These are phyloP conservation scores for Andrena dorsata DNA, from an alignment of 2,888 invertebrate species.

Conservation along the genomic window DNA sequence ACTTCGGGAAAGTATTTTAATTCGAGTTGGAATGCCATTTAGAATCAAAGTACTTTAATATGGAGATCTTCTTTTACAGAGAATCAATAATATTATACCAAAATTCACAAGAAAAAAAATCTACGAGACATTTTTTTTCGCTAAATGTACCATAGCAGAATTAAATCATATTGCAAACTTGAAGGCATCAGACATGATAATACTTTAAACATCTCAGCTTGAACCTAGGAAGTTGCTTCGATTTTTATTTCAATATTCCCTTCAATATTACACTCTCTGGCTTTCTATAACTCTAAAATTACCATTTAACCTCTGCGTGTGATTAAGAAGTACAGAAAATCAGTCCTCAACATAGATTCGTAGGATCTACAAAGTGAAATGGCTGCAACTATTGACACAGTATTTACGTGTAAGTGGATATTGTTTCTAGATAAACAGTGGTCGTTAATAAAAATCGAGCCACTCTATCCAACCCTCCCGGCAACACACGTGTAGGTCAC, in stretches of 20 bases:
- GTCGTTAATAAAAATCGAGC: too few species aligned
- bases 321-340: too few species aligned
- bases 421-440: too few species aligned
- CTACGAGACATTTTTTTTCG: background rate
- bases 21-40: too few species aligned
- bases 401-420: too few species aligned
- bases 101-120: background rate
- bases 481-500: conserved; percentile 18
- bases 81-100: too few species aligned
- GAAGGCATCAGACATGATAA: background rate
- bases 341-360: too few species aligned
- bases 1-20: too few species aligned
- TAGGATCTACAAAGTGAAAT: too few species aligned
- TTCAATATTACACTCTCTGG: background rate
- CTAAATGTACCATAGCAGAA: background rate
- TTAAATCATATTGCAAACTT: background rate
- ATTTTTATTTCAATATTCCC: background rate
- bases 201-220: background rate
- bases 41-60: too few species aligned
- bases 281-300: background rate
- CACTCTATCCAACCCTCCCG: background rate
- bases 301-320: background rate
- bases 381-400: too few species aligned
- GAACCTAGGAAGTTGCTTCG: background rate
- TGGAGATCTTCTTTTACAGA: too few species aligned